A percentile compares a stretch with the other conserved stretches of the same genome.
Evolutionary conservation across 1,140 invertebrate genomes (phyloP).

Genomic region (Hylaeus volcanicus): DNA sequence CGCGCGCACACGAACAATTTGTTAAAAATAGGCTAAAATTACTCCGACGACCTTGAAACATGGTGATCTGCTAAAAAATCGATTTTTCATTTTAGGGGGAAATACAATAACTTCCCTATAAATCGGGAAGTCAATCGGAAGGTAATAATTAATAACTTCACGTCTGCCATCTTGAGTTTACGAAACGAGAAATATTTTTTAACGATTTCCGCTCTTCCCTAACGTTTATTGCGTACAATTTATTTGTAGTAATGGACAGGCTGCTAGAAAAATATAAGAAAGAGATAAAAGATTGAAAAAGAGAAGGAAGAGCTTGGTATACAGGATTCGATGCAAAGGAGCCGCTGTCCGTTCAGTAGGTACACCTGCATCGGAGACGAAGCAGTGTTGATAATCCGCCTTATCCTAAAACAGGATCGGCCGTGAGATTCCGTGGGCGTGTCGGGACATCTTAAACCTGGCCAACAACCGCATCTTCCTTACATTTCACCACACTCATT

Average conservation of each 20-base stretch:
- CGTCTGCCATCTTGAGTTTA: too few relatives aligned
- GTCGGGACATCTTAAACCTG: constrained; percentile 19
- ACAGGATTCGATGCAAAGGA: background rate
- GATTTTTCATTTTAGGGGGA: too few relatives aligned
- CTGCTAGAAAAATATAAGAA: too few relatives aligned
- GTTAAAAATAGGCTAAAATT: too few relatives aligned
- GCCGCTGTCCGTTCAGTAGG: background rate
- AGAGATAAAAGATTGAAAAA: background rate
- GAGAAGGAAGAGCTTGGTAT: background rate
- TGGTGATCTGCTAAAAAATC: too few relatives aligned
- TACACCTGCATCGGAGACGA: constrained; percentile 36
- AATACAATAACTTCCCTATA: too few relatives aligned
- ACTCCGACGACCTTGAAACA: too few relatives aligned
- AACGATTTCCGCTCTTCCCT: too few relatives aligned
- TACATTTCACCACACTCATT: background rate
- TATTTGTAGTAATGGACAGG: background rate
- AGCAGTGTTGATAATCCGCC: constrained; percentile 30
- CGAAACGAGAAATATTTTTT: too few relatives aligned
- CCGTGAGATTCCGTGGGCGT: constrained; percentile 23
- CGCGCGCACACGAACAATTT: too few relatives aligned
- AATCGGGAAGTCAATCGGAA: too few relatives aligned
- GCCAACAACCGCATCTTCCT: constrained; percentile 1
- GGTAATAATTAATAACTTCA: too few relatives aligned
- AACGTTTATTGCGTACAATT: background rate
- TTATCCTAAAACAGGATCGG: constrained; percentile 48